Base-by-base conservation (phyloP, 2,113 vertebrate genomes). In the Alethe castanea region DNA sequence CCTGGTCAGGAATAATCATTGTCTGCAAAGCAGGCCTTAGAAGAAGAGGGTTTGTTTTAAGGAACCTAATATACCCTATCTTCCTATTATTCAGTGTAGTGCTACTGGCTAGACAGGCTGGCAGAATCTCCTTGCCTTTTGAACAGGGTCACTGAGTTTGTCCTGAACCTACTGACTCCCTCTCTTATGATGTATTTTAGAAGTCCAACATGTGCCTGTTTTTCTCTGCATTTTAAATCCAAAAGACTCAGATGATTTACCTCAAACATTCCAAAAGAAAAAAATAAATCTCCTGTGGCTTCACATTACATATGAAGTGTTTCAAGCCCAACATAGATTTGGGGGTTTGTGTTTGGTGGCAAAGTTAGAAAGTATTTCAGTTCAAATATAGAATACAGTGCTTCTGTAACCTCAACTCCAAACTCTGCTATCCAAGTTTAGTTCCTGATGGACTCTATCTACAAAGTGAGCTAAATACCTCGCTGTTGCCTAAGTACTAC, bases 271-370 rank as follows among this genome's bases (percentile, higher is more conserved):
- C 86, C 83, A 65, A 89, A 91, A 81, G 65, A 60, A 89, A 95
- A 47, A 97, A 94, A 79, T 88, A 91, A 94, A 88, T 90, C 94
- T 94, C 66, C 53, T 81, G 81, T 89, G 92, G 91, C 78, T 87
- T 94, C 82, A 67, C n/a, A 72, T 94, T 92, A 84, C 69, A 69
- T 57, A 76, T 42, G 36, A 91, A 94, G 57, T 64, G n/a, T 79
- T 95, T 94, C 69, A 89, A 88, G 77, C 48, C 36, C 56, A 91
- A 60, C 57, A 69, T 45, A 87, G 44, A 84, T 91, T 86, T 92
- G 56, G 36, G 56, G n/a, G 12, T 87, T 94, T 72, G 48, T 35
- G n/a, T 94, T 92, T 81, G 70, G 65, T 94, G 81, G 73, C 48
- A 45, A 85, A 95, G n/a, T 89, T 89, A 95, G 69, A 89, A 94